phyloP scores from a whole-genome alignment of 2,888 invertebrate genomes.

The Seira ritae region DNA sequence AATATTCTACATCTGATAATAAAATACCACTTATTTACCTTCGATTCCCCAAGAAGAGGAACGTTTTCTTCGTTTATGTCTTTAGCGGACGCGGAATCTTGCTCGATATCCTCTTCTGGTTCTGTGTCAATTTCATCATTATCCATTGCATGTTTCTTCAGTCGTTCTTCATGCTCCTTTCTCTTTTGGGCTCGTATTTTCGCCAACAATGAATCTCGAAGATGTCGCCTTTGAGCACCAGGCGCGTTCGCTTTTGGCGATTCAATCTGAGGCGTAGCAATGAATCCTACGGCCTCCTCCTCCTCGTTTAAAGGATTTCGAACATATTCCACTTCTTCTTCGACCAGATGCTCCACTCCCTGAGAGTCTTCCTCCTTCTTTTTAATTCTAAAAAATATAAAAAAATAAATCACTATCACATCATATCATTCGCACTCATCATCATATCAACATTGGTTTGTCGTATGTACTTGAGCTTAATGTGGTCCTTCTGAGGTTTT shows the following conservation, averaged over 20 bases:
- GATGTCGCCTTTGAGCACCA: slow-evolving; percentile 60
- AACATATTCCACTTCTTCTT: slow-evolving; percentile 70
- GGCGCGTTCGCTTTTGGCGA: slow-evolving; percentile 56
- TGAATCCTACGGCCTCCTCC: slow-evolving; percentile 43
- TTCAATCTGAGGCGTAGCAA: background rate
- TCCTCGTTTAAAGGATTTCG: slow-evolving; percentile 57
- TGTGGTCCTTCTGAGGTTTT: slow-evolving; percentile 78
- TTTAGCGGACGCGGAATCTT: too few relatives aligned
- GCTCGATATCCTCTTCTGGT: too few relatives aligned
- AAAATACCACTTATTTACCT: too few relatives aligned
- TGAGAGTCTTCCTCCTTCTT: slow-evolving; percentile 75
- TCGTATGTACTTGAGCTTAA: slow-evolving; percentile 79
- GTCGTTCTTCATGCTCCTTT: slow-evolving; percentile 74
- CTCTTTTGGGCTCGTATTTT: slow-evolving; percentile 70
- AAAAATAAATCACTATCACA: slow-evolving; percentile 11
- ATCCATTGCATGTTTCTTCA: slow-evolving; percentile 74
- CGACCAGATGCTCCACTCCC: slow-evolving; percentile 75
- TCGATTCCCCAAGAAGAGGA: too few relatives aligned
- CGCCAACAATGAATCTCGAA: slow-evolving; percentile 59
- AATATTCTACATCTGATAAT: too few relatives aligned
- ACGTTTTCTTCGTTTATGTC: too few relatives aligned
- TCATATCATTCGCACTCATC: slow-evolving; percentile 40
- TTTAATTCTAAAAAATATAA: slow-evolving; percentile 74
- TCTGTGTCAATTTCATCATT: slow-evolving; percentile 74
- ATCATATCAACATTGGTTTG: slow-evolving; percentile 78